Base-by-base conservation (phyloP, 2,113 vertebrate genomes). In the Phylloscopus whistleri region DNA sequence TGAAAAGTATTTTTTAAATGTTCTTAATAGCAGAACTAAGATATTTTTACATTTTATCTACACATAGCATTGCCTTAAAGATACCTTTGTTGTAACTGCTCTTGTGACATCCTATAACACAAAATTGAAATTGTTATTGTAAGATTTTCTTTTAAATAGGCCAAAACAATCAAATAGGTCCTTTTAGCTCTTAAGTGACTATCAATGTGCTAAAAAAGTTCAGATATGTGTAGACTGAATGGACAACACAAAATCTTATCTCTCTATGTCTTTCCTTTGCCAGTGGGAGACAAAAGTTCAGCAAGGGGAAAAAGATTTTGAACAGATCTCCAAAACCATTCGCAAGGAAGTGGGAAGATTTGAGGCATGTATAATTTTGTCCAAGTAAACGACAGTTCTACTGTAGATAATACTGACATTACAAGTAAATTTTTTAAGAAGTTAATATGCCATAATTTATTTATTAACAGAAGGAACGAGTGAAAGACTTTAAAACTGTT, bases 241-340 rank as follows among this genome's bases (percentile, higher is more conserved):
- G 55, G 46, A 53, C 20, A 63, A 62, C 59, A 52, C 64, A 56
- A 95, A 95, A 64, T 81, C 78, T 96, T 90, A 92, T 8, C 19
- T 96, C 33, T 96, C 17, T 59, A 13, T 95, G 37, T 97, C 89
- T 97, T 97, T 96, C 96, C 97, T 96, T 98, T 96, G 95, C 89
- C 97, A 99, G 99, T 98, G 99, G 99, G 99, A 99, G 96, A 98
- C 97, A 33, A 99, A 99, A 97, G 99, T 99, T 86, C 98, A 99
- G 88, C 99, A 99, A 98, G 99, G 99, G 41, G 99, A 99, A 93
- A 98, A 98, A 97, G 99, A 99, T 97, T 99, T 99, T 97, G 99
- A 99, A 95, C 99, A 99, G 97, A 99, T 99, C 95, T 99, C 99
- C 90, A 99, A 99, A 98, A 99, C 98, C 74, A 99, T 99, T 96